Evolutionary conservation across 2,888 invertebrate genomes (phyloP).

Genomic region (Zonitis immaculata): DNA sequence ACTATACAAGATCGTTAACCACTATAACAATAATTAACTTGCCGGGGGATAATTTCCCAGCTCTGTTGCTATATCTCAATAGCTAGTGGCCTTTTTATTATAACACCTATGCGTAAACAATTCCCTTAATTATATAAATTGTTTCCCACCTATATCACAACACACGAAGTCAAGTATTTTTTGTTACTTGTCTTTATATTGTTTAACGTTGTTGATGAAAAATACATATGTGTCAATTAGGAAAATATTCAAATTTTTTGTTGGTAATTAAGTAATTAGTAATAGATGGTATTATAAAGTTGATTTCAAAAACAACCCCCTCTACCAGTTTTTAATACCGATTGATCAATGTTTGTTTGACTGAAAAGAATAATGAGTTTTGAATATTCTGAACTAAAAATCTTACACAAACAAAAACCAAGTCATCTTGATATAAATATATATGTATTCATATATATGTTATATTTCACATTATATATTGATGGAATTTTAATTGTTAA

Average conservation of each 20-base stretch:
- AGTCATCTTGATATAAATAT: neutral
- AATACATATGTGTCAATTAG: neutral
- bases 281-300: constrained; percentile 21
- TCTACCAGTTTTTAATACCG: constrained; percentile 14
- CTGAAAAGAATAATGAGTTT: constrained; percentile 40
- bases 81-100: too few relatives aligned
- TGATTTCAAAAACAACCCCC: constrained; percentile 25
- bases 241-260: neutral
- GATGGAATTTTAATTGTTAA: constrained; percentile 41
- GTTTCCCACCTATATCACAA: neutral
- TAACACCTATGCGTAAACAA: neutral
- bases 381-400: constrained; percentile 34
- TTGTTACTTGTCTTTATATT: too few relatives aligned
- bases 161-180: neutral
- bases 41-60: too few relatives aligned
- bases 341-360: constrained; percentile 37
- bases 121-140: neutral
- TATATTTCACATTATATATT: too few relatives aligned
- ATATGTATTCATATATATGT: too few relatives aligned
- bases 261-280: too few relatives aligned
- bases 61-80: too few relatives aligned
- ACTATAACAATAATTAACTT: too few relatives aligned
- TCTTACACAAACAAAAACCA: constrained; percentile 33
- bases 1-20: too few relatives aligned
- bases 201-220: too few relatives aligned